Evolutionary conservation across 1,140 invertebrate species (phyloP).

Genomic region (Penaeus chinensis): DNA sequence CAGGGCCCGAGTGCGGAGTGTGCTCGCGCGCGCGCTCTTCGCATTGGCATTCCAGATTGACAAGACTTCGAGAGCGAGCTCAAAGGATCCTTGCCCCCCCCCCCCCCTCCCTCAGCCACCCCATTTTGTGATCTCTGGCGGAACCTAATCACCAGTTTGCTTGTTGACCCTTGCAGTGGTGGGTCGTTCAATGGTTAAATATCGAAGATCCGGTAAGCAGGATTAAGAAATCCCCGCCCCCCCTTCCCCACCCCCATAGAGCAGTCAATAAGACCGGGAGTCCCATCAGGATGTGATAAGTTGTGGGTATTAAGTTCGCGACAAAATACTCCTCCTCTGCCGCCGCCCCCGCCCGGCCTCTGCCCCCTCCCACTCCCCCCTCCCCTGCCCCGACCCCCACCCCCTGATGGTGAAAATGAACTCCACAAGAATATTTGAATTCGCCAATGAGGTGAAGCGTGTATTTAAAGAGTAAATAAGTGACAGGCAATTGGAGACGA

Average conservation of each 20-base stretch:
- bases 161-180: slow-evolving; percentile 27
- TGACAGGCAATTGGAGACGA: slow-evolving; percentile 39
- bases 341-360: too few species aligned
- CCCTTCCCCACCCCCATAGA: too few species aligned
- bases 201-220: too few species aligned
- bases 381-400: background rate
- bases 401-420: slow-evolving; percentile 37
- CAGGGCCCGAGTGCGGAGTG: background rate
- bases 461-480: slow-evolving; percentile 55
- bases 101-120: background rate
- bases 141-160: slow-evolving; percentile 29
- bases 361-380: too few species aligned
- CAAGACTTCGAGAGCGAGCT: too few species aligned
- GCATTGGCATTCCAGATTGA: background rate
- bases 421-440: slow-evolving; percentile 39
- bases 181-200: slow-evolving; percentile 44
- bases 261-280: too few species aligned
- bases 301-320: too few species aligned
- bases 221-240: background rate
- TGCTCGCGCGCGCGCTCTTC: too few species aligned
- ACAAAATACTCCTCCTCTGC: too few species aligned
- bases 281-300: too few species aligned
- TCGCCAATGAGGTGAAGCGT: slow-evolving; percentile 44
- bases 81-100: background rate
- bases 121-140: background rate